Base-by-base conservation (phyloP, 2,113 vertebrate genomes). In the Collichthys lucidus region DNA sequence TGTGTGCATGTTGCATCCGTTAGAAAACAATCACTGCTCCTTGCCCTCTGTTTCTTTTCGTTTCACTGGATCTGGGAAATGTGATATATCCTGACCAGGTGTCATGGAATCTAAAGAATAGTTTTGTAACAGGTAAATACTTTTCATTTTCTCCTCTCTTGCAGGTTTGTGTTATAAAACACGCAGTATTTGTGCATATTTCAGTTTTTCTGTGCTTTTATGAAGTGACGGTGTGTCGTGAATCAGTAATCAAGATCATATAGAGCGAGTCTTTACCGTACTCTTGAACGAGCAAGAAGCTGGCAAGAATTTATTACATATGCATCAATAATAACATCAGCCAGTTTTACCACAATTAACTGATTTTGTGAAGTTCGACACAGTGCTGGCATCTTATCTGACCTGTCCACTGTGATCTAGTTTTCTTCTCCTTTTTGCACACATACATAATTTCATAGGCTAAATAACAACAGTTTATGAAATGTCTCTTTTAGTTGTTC, bases 71-170 rank as follows among this genome's bases (percentile, higher is more conserved):
- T 74, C 46, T 55, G 20, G 22, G 46, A 50, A 35, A 56, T 53
- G 49, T 67, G 49, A 63, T 16, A 24, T 3, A 70, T 40, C 31
- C 31, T 35, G 35, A 52, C 31, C 60, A 72, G 44, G 22, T 64
- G n/a, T 74, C 63, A 62, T 4, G 11, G n/a, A 49, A 16, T 31
- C 73, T 69, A 74, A 80, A 75, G 64, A 61, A 35, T 88, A 78
- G 77, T 77, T 77, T 66, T 47, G 17, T 22, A 31, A 42, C 68
- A 71, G 86, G 78, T 85, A 88, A 78, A 74, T 10, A 44, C 26
- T 12, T 50, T 56, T 66, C 0, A 44, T 67, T 57, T 73, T 47
- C 52, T 35, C 4, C 8, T 52, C 1, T 77, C 14, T 31, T 59
- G 6, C 56, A 11, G 52, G 7, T 5, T 47, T 56, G 26, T 8